phyloP scores from a whole-genome alignment of 2,797 vertebrate genomes.

The Spinus olivaceus region DNA sequence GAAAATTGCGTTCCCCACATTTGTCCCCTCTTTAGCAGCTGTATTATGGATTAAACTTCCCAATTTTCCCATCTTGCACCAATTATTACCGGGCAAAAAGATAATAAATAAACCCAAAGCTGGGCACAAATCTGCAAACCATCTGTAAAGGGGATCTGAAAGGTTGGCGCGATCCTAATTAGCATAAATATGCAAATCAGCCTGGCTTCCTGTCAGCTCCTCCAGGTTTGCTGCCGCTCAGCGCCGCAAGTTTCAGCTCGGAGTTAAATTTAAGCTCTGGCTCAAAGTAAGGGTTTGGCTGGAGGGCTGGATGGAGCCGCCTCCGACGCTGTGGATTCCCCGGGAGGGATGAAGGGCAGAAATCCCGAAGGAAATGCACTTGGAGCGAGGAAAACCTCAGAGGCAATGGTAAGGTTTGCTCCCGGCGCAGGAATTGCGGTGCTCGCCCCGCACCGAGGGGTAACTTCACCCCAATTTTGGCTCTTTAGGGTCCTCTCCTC shows the following conservation, averaged over 20 bases:
- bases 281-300: background rate
- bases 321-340: background rate
- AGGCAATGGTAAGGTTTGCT: background rate
- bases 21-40: background rate
- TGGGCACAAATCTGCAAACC: background rate
- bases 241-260: background rate
- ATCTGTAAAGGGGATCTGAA: background rate
- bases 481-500: background rate
- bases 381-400: background rate
- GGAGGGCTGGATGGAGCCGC: background rate
- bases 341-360: background rate
- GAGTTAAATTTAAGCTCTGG: background rate
- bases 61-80: background rate
- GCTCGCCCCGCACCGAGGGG: background rate
- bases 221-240: background rate
- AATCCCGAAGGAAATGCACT: background rate
- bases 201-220: background rate
- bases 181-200: background rate
- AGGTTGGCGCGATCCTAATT: background rate
- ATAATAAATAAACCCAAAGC: background rate
- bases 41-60: background rate
- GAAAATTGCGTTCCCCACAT: background rate
- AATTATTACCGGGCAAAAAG: background rate
- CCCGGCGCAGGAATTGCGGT: background rate
- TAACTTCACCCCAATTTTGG: fast-evolving